Percentiles rank a stretch among this genome's conserved stretches.
phyloP scores from a whole-genome alignment of 2,113 vertebrate species.

The Pangasianodon gigas region DNA sequence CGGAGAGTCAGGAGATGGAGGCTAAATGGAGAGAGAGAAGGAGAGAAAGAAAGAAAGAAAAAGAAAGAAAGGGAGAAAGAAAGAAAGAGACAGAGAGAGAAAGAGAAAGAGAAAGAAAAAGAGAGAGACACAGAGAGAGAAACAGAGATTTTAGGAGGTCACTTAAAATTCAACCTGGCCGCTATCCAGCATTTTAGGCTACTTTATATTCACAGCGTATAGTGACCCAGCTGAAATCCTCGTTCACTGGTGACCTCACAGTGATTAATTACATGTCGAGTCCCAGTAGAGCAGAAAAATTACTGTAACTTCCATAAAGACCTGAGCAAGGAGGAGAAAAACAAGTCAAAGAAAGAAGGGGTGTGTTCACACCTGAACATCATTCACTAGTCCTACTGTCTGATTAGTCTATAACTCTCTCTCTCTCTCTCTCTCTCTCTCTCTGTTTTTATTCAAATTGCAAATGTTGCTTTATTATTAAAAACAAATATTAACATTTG shows the following conservation, averaged over 20 bases:
- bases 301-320: slow-evolving; percentile 21
- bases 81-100: neutral
- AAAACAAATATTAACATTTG: neutral
- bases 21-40: neutral
- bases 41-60: neutral
- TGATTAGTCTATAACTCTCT: slow-evolving; percentile 11
- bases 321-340: neutral
- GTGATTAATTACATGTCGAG: slow-evolving; percentile 45
- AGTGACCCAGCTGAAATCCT: slow-evolving; percentile 65
- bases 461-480: neutral
- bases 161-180: slow-evolving; percentile 75
- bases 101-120: neutral
- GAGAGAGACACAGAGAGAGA: neutral
- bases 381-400: neutral
- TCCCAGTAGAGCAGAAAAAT: neutral
- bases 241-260: slow-evolving; percentile 62
- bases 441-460: neutral
- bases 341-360: neutral
- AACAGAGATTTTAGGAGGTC: slow-evolving; percentile 53
- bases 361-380: slow-evolving; percentile 36
- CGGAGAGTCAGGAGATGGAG: neutral
- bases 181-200: slow-evolving; percentile 68
- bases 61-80: neutral
- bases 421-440: slow-evolving; percentile 37
- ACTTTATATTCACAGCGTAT: slow-evolving; percentile 77